phyloP scores from a whole-genome alignment of 2,797 vertebrate genomes.

The Eulemur albifrons region DNA sequence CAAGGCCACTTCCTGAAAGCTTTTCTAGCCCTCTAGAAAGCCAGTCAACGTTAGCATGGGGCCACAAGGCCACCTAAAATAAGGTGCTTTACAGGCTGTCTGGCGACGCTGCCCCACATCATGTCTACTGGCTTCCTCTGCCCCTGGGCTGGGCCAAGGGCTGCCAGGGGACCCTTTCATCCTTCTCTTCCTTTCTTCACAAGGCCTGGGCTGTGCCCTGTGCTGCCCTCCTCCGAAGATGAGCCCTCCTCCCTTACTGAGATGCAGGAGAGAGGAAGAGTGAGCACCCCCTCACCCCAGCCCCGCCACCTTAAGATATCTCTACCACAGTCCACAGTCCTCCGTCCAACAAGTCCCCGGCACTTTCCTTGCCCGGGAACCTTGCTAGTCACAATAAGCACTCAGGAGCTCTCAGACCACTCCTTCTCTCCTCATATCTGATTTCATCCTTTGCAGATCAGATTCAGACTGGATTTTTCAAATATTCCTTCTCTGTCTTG shows the following conservation, averaged over 20 bases:
- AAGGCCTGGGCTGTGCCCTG: not conserved
- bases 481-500: not conserved
- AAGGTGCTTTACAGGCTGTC: not conserved
- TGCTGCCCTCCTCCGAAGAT: too few species aligned
- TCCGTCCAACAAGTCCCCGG: too few species aligned
- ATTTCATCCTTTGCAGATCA: not conserved
- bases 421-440: not conserved
- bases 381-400: too few species aligned
- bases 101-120: too few species aligned
- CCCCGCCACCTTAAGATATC: not conserved
- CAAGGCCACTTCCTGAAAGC: not conserved
- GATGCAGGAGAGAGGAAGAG: not conserved
- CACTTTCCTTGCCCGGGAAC: not conserved
- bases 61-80: not conserved
- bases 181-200: not conserved
- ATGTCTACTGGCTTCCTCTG: not conserved
- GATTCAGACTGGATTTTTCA: not conserved
- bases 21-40: not conserved
- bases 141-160: not conserved
- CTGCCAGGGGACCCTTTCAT: not conserved
- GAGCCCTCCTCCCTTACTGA: not conserved
- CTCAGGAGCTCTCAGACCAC: not conserved
- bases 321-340: accelerated
- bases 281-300: not conserved
- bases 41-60: not conserved